Percentiles rank a stretch among this genome's conserved stretches.
Evolutionary conservation across 2,113 vertebrate species (phyloP).

Genomic region (Brachyistius frenatus): DNA sequence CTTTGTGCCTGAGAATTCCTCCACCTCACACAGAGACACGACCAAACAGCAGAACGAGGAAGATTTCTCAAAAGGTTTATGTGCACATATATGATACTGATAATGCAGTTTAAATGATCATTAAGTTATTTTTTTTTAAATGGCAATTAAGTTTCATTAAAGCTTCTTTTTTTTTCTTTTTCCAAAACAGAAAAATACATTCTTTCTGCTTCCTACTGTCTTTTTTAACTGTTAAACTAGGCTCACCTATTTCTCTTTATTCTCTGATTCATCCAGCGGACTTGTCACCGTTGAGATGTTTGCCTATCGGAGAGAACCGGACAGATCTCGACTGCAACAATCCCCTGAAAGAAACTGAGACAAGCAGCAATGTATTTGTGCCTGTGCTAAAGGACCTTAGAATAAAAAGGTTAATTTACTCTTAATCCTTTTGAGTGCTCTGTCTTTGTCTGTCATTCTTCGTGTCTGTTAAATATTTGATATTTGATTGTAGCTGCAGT

Average conservation of each 20-base stretch:
- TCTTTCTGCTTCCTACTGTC: too few relatives aligned
- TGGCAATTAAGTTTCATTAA: too few relatives aligned
- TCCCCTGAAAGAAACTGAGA: neutral
- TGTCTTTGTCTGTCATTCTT: neutral
- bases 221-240: neutral
- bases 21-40: neutral
- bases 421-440: too few relatives aligned
- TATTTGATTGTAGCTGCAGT: too few relatives aligned
- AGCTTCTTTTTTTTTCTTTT: too few relatives aligned
- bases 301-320: slow-evolving; percentile 29
- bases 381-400: slow-evolving; percentile 36
- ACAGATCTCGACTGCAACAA: neutral
- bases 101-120: neutral
- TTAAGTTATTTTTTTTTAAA: neutral
- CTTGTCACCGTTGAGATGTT: slow-evolving; percentile 18
- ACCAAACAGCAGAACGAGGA: neutral
- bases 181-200: too few relatives aligned
- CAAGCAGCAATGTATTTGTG: slow-evolving; percentile 22
- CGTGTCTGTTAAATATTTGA: neutral
- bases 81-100: neutral
- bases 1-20: slow-evolving; percentile 28
- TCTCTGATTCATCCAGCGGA: slow-evolving; percentile 37
- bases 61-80: slow-evolving; percentile 39
- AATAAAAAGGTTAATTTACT: slow-evolving; percentile 33
- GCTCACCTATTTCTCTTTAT: neutral